These are phyloP conservation scores for Brevimyrus niger DNA, from an alignment of 2,113 vertebrate species.

Conservation along the genomic window DNA sequence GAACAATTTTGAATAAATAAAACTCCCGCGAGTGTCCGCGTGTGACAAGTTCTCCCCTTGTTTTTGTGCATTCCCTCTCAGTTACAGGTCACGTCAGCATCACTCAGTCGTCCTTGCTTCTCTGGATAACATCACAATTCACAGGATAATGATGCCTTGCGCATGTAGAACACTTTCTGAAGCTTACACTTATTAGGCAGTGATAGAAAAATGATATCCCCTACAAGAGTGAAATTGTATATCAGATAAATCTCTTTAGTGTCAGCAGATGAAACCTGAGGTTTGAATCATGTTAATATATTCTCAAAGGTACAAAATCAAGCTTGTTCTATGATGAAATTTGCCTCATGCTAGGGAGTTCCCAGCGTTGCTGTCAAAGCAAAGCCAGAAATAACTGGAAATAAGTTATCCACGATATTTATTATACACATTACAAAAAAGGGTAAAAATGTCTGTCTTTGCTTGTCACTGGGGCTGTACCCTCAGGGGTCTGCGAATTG, in stretches of 20 bases:
- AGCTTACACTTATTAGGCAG: neutral
- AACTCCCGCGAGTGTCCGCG: neutral
- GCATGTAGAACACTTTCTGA: neutral
- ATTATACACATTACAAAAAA: neutral
- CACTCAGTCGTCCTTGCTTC: neutral
- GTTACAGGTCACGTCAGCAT: neutral
- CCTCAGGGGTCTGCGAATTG: no score
- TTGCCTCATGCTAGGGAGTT: neutral
- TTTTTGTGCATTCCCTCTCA: neutral
- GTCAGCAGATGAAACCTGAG: neutral
- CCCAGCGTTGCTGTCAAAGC: neutral
- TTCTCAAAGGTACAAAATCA: neutral
- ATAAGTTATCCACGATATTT: neutral
- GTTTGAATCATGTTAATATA: conserved; percentile 6
- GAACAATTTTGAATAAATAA: neutral
- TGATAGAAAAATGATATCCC: neutral
- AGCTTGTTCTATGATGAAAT: neutral
- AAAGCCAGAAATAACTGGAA: neutral
- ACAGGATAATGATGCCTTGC: neutral
- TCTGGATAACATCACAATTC: neutral
- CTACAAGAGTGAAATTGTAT: neutral
- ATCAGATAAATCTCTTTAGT: neutral
- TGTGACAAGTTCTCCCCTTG: neutral
- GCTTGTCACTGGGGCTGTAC: no score
- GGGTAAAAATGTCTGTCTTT: no score